Conservation (phyloP, 2,113 vertebrate genomes). For the Chamaetylas fuelleborni region DNA sequence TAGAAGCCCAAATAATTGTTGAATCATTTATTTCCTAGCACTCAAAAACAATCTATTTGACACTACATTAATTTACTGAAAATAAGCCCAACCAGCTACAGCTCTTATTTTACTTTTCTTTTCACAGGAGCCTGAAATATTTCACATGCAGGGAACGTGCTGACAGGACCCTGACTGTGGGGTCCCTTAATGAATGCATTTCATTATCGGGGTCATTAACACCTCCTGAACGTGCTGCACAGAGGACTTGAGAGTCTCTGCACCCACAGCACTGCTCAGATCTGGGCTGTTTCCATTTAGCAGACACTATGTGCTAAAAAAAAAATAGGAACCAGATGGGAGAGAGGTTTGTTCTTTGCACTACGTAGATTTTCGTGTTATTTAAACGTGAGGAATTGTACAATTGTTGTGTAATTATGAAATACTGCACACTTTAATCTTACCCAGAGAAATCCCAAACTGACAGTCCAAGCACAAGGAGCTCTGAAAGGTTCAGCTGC, state of each 20-base stretch:
- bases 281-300: constrained; percentile 27
- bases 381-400: neutral
- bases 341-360: neutral
- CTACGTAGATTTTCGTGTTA: accelerated
- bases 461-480: neutral
- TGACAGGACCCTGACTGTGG: neutral
- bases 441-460: neutral
- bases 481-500: neutral
- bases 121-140: neutral
- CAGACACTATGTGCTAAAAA: neutral
- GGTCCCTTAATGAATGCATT: neutral
- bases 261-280: neutral
- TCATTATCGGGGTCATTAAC: constrained; percentile 55
- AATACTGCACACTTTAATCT: neutral
- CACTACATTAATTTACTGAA: neutral
- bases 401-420: neutral
- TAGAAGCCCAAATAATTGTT: neutral
- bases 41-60: neutral
- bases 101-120: neutral
- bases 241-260: neutral
- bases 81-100: neutral
- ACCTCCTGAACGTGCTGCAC: constrained; percentile 33
- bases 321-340: neutral
- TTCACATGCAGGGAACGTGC: neutral
- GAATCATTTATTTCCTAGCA: neutral